Percentiles rank a stretch among this genome's conserved stretches.
phyloP scores from a whole-genome alignment of 2,113 vertebrate genomes.

The Barbus barbus region DNA sequence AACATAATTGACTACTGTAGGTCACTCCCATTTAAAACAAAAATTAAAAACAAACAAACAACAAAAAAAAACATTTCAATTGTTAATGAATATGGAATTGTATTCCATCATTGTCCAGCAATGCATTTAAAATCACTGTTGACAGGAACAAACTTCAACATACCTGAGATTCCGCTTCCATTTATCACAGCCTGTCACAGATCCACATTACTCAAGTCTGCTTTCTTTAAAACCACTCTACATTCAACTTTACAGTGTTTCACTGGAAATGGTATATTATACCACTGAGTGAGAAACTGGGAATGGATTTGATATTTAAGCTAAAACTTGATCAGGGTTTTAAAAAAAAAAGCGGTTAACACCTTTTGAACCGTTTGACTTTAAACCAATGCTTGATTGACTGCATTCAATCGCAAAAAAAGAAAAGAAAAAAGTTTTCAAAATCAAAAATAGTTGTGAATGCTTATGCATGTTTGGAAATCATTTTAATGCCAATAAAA shows the following conservation, averaged over 20 bases:
- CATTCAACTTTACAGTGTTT: slow-evolving; percentile 1
- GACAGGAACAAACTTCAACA: slow-evolving; percentile 44
- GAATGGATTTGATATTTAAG: slow-evolving; percentile 31
- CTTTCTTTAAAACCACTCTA: not conserved
- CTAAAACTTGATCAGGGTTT: too few relatives aligned
- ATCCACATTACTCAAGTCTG: slow-evolving; percentile 7
- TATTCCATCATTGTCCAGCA: slow-evolving; percentile 74
- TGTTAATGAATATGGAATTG: slow-evolving; percentile 53
- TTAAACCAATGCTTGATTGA: not conserved
- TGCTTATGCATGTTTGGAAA: not conserved
- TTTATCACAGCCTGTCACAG: slow-evolving; percentile 8
- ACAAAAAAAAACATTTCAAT: slow-evolving; percentile 42
- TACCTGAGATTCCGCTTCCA: slow-evolving; percentile 44
- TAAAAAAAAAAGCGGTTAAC: not conserved
- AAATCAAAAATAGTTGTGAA: not conserved
- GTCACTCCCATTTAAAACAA: slow-evolving; percentile 57
- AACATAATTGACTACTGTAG: slow-evolving; percentile 57
- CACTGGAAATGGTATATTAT: not conserved
- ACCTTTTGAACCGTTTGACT: not conserved
- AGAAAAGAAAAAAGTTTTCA: not conserved
- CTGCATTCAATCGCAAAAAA: slow-evolving; percentile 31
- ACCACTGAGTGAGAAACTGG: not conserved
- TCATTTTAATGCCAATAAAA: slow-evolving; percentile 40
- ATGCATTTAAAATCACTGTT: slow-evolving; percentile 63
- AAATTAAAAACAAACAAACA: slow-evolving; percentile 34